phyloP scores from a whole-genome alignment of 2,888 invertebrate genomes.

The Eupithecia vulgata region DNA sequence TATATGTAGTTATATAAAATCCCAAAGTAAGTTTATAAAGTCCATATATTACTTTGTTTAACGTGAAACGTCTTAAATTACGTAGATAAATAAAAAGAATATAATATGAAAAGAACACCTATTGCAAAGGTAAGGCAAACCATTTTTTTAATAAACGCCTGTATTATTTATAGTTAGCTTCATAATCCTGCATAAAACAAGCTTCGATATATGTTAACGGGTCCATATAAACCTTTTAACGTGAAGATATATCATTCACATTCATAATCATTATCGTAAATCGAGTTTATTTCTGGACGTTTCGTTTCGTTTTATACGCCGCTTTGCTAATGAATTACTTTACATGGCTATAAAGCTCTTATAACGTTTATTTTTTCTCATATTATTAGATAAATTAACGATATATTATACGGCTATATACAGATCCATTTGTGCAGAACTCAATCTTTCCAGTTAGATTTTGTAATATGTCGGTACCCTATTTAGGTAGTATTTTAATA shows the following conservation, averaged over 20 bases:
- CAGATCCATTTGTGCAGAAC: neutral
- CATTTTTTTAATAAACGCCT: neutral
- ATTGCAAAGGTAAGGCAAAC: neutral
- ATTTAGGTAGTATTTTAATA: neutral
- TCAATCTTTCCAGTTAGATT: neutral
- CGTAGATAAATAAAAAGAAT: neutral
- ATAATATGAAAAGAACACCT: neutral
- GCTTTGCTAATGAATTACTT: conserved; percentile 23
- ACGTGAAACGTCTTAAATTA: neutral
- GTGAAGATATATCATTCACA: conserved; percentile 23
- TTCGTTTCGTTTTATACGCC: conserved; percentile 28
- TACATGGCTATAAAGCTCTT: conserved; percentile 8
- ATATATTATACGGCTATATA: neutral
- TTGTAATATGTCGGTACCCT: neutral
- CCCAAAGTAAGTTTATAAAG: too few relatives aligned
- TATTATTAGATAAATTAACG: neutral
- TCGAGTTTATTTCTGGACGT: conserved; percentile 27
- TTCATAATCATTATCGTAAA: conserved; percentile 35
- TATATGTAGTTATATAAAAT: too few relatives aligned
- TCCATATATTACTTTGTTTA: neutral
- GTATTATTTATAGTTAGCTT: neutral
- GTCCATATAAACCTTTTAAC: conserved; percentile 29
- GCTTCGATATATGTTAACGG: conserved; percentile 31
- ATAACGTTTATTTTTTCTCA: neutral
- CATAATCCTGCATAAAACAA: conserved; percentile 7